A percentile compares a stretch with the other conserved stretches of the same genome.
Conservation (phyloP, 1,140 invertebrate genomes). For the Myzus persicae region DNA sequence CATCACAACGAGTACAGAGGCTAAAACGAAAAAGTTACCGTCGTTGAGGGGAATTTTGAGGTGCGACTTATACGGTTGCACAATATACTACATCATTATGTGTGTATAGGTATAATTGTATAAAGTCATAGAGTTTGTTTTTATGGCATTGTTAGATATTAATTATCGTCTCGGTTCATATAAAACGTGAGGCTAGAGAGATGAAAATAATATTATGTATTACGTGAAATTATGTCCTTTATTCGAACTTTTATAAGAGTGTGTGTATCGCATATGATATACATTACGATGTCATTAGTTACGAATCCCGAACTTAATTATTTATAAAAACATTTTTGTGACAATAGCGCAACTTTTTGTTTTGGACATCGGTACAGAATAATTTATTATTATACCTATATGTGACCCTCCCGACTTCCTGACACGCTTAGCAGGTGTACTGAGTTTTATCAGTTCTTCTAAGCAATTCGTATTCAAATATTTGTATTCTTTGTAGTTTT, state of each 20-base stretch:
- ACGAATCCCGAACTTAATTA: neutral
- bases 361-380: neutral
- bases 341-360: accelerated
- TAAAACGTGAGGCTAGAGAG: neutral
- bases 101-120: too few species aligned
- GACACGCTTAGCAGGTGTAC: neutral
- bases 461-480: neutral
- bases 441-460: neutral
- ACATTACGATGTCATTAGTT: neutral
- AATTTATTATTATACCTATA: neutral
- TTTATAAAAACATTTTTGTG: neutral
- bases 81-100: neutral
- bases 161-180: neutral
- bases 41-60: neutral
- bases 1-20: neutral
- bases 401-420: neutral
- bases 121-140: neutral
- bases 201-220: neutral
- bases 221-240: neutral
- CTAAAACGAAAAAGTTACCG: neutral
- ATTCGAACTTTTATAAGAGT: neutral
- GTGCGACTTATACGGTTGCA: neutral
- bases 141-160: neutral
- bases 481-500: too few species aligned
- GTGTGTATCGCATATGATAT: neutral